Base-by-base conservation (phyloP, 2,797 vertebrate species). In the Siniperca scherzeri region DNA sequence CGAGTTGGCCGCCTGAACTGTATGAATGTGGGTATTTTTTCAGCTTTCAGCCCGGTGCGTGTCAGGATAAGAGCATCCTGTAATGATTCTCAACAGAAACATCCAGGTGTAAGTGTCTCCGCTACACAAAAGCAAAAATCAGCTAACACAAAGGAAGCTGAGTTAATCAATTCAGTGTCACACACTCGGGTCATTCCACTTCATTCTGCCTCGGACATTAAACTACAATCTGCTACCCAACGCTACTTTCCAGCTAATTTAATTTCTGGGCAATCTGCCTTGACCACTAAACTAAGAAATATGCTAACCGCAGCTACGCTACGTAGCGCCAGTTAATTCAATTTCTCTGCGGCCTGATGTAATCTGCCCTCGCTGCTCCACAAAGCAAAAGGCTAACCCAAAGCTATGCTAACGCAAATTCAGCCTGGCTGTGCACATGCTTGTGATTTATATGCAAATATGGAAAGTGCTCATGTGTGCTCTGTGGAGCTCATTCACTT, bases 371-470 rank as follows among this genome's bases (percentile, higher is more conserved):
- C 7, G 21, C 27, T 1, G 27, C 77, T 40, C 70, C 68, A 80
- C 68, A 70, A 76, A 76, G 65, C 71, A n/a, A 56, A 33, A n/a
- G 7, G 69, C 77, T 74, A 85, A 89, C 71, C 71, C 53, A 66
- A 53, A 84, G 64, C 85, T 85, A 80, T 30, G 85, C 85, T 81
- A 88, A 66, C 71, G 27, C 71, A 82, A 79, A 87, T 87, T 90
- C 78, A 87, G 80, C 89, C 78, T 73, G 70, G 44, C 83, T 53
- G 57, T 50, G 80, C 85, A 81, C 82, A 78, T 14, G 87, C 74
- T 70, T 40, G 74, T 78, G 88, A 90, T 84, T 89, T 87, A 88
- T 76, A 92, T 88, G 89, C 72, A 88, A 93, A 92, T 88, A 83
- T 65, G 60, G 33, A 57, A 74, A 79, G 75, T 25, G 73, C 36